Evolutionary conservation across 2,888 invertebrate genomes (phyloP), one percentile per base, ranked within the genome.

Genomic region (Eucera pruinosa): DNA sequence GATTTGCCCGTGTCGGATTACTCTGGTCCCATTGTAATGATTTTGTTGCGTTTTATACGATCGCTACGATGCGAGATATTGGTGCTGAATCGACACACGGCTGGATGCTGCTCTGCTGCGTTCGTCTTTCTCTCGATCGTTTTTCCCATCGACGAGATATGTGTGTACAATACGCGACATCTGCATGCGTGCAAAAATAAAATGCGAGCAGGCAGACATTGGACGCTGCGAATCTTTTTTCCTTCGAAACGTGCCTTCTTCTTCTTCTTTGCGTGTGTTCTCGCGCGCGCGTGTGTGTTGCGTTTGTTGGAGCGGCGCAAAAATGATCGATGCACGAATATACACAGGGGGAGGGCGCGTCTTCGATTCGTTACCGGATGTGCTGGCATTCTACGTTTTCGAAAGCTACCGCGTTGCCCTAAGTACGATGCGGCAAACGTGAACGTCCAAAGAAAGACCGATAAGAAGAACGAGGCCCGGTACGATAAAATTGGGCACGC

Each of bases 371-470:
- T n/a, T n/a, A 25, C 36, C 25, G 48, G 25, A 48, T 25, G 25
- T 3, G 23, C 15, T 15, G 18, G 18, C 18, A 20, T 30, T 23
- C 20, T 20, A 4, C 4, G 15, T 18, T 48, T 23, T 25, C 36
- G 48, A 48, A 33, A 33, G 13, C 4, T 25, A 5, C 15, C 50
- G n/a, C 41, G 50, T 27, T 41, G 62, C 41, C n/a, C 39, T 41
- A 41, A 65, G 52, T 65, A 65, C 54, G 36, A 36, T 25, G 48
- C 25, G 33, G 25, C 36, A 41, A 41, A n/a, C 25, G 27, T 58
- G 30, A 65, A 54, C 64, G 64, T 43, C 64, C 52, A 30, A 43
- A 43, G 52, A 64, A 30, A 39, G 20, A 43, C 30, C 39, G 15
- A n/a, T 5, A n/a, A 30, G 25, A 9, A 9, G 7, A n/a, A n/a